Conservation (phyloP, 2,888 invertebrate genomes). For the Drosophila hawaiiensis region DNA sequence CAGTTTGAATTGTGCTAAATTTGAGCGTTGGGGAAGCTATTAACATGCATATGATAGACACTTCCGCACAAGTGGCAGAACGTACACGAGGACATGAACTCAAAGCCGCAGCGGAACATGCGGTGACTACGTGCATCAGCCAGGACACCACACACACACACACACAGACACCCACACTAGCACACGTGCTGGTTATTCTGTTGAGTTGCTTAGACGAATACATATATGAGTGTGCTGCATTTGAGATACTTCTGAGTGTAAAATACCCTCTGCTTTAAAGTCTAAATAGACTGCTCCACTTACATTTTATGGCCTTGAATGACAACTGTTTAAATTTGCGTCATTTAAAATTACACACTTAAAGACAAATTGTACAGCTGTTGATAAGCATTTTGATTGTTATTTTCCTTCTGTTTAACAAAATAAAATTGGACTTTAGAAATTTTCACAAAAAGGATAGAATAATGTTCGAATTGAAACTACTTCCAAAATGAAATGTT, state of each 20-base stretch:
- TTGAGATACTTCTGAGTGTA: neutral
- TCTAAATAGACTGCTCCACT: neutral
- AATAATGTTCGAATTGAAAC: neutral
- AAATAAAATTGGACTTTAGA: neutral
- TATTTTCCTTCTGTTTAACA: neutral
- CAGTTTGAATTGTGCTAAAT: conserved; percentile 18
- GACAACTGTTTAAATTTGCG: neutral
- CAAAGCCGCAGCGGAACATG: conserved; percentile 64
- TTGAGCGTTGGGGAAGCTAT: conserved; percentile 52
- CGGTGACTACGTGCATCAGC: conserved; percentile 66
- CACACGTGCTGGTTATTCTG: conserved; percentile 43
- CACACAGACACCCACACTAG: neutral
- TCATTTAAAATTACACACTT: neutral
- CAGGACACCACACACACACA: conserved; percentile 18
- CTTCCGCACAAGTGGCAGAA: conserved; percentile 71
- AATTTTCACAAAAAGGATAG: neutral
- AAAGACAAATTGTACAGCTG: neutral
- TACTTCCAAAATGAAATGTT: neutral
- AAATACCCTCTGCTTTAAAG: conserved; percentile 29
- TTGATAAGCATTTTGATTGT: neutral
- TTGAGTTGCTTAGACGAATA: conserved; percentile 30
- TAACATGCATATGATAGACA: conserved; percentile 81
- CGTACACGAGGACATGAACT: conserved; percentile 53
- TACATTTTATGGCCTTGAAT: neutral
- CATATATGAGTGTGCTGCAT: conserved; percentile 14